These are phyloP conservation scores for Psittacula echo DNA, from an alignment of 2,797 vertebrate species.

Conservation along the genomic window DNA sequence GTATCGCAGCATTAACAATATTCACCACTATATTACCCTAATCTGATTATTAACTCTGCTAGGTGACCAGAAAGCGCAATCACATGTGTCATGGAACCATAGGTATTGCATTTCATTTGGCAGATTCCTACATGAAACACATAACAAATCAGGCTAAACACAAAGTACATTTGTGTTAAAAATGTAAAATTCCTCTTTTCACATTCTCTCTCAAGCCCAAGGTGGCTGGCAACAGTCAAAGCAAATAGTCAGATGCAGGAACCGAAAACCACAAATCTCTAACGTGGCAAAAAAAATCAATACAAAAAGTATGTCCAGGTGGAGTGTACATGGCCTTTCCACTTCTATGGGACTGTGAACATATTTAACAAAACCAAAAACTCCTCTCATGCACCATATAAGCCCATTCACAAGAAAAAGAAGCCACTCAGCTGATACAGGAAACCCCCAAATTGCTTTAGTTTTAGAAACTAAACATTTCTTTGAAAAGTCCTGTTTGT, in stretches of 20 bases:
- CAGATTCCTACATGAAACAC: background rate
- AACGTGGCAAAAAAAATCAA: background rate
- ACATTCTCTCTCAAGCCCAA: background rate
- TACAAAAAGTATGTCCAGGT: background rate
- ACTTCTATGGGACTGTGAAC: background rate
- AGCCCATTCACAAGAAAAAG: background rate
- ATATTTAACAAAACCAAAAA: background rate
- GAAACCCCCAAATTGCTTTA: background rate
- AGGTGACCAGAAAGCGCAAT: background rate
- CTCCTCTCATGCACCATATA: background rate
- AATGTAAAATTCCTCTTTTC: background rate
- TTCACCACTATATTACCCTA: background rate
- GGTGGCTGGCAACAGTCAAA: background rate
- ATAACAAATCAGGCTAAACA: background rate
- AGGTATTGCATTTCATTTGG: background rate
- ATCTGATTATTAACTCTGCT: accelerated
- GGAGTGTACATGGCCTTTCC: background rate
- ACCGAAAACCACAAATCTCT: background rate
- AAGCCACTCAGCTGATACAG: background rate
- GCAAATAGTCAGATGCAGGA: background rate
- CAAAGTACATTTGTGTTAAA: background rate
- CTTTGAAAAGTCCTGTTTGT: background rate
- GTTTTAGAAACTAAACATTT: background rate
- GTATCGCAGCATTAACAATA: accelerated
- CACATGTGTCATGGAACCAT: accelerated